Evolutionary conservation across 2,797 vertebrate genomes (phyloP).

Genomic region (Uromys caudimaculatus): DNA sequence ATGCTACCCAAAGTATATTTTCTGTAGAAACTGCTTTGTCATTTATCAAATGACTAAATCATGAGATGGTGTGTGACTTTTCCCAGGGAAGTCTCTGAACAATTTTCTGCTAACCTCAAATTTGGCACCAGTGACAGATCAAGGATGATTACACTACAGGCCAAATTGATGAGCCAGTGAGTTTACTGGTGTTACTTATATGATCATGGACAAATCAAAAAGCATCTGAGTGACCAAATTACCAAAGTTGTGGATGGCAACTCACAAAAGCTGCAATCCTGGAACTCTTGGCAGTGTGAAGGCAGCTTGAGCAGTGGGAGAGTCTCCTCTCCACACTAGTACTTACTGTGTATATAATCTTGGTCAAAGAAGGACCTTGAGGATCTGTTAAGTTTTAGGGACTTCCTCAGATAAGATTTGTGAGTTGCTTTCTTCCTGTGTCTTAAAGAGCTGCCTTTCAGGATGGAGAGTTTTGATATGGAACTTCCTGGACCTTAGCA

Average conservation of each 20-base stretch:
- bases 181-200: not conserved
- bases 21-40: too few relatives aligned
- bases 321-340: not conserved
- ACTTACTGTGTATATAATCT: not conserved
- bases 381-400: not conserved
- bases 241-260: not conserved
- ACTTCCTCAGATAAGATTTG: not conserved
- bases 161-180: not conserved
- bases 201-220: not conserved
- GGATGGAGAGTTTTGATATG: not conserved
- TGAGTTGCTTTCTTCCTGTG: not conserved
- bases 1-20: not conserved
- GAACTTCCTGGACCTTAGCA: not conserved
- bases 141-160: not conserved
- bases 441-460: not conserved
- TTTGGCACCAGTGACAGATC: not conserved
- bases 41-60: not conserved
- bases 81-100: not conserved
- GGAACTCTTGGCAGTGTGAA: not conserved
- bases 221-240: not conserved
- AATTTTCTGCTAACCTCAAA: not conserved
- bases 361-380: not conserved
- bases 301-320: not conserved
- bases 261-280: not conserved
- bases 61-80: not conserved